These are phyloP conservation scores for Hydrolagus colliei DNA, from an alignment of 2,797 vertebrate species.

Conservation along the genomic window DNA sequence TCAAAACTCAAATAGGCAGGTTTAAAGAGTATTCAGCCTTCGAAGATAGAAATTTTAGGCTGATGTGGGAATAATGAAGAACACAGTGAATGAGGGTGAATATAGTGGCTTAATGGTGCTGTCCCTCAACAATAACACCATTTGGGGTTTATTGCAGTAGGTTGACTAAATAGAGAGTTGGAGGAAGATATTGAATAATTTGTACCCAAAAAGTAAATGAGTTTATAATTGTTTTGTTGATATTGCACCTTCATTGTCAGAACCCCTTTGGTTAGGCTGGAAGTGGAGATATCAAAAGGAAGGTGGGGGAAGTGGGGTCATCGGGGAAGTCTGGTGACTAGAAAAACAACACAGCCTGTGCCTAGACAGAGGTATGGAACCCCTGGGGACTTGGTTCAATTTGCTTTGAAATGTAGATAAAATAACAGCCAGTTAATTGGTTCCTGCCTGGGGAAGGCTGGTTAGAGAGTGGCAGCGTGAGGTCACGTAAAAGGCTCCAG, in stretches of 20 bases:
- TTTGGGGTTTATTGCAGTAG: neutral
- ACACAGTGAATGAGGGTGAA: neutral
- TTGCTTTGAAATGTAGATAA: slow-evolving; percentile 30
- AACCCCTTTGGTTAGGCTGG: slow-evolving; percentile 15
- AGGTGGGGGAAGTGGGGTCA: neutral
- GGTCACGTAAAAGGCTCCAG: slow-evolving; percentile 7
- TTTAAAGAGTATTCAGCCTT: neutral
- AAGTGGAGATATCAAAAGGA: slow-evolving; percentile 2
- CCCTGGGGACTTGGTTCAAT: neutral
- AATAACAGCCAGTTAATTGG: slow-evolving; percentile 26
- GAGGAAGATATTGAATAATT: slow-evolving; percentile 15
- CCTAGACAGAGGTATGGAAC: neutral
- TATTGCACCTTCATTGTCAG: neutral
- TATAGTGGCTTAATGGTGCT: neutral
- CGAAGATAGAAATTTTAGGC: neutral
- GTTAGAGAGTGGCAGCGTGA: neutral
- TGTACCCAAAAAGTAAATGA: slow-evolving; percentile 10
- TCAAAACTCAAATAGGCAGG: slow-evolving; percentile 1
- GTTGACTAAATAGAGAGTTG: slow-evolving; percentile 1
- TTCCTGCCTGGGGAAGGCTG: slow-evolving; percentile 17
- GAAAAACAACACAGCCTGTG: neutral
- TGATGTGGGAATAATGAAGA: neutral
- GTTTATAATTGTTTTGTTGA: neutral
- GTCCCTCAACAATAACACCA: neutral
- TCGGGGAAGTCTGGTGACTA: neutral